Percentiles rank a stretch among this genome's conserved stretches.
Evolutionary conservation across 2,113 vertebrate genomes (phyloP).

Genomic region (Acanthisitta chloris): DNA sequence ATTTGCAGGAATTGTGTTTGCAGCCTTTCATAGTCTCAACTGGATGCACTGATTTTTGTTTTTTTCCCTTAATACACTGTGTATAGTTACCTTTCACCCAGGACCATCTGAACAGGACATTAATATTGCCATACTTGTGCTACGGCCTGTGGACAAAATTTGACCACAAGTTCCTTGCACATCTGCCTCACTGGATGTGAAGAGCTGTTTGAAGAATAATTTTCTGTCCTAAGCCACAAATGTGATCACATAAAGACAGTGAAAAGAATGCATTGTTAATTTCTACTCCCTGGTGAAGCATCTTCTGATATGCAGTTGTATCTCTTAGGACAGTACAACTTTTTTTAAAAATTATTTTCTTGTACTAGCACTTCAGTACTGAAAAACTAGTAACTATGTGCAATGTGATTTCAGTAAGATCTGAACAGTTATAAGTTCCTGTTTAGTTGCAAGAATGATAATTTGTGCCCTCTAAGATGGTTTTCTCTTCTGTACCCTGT

Average conservation of each 20-base stretch:
- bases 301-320: background rate
- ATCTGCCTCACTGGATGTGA: background rate
- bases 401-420: background rate
- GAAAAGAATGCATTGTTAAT: background rate
- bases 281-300: background rate
- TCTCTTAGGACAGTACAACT: background rate
- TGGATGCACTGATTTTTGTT: background rate
- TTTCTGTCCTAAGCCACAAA: background rate
- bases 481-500: background rate
- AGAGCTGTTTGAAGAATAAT: rapidly evolving
- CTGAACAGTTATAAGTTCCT: background rate
- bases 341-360: background rate
- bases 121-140: background rate
- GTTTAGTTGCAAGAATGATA: background rate
- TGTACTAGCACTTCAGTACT: background rate
- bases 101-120: background rate
- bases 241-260: background rate
- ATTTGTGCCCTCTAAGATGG: background rate
- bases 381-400: background rate
- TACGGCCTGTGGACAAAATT: background rate
- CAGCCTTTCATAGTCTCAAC: background rate
- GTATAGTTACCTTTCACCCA: background rate
- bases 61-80: rapidly evolving
- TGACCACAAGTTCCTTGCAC: background rate
- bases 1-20: background rate